Base-by-base conservation (phyloP, 2,888 invertebrate genomes). In the Scaptomyza reducta region DNA sequence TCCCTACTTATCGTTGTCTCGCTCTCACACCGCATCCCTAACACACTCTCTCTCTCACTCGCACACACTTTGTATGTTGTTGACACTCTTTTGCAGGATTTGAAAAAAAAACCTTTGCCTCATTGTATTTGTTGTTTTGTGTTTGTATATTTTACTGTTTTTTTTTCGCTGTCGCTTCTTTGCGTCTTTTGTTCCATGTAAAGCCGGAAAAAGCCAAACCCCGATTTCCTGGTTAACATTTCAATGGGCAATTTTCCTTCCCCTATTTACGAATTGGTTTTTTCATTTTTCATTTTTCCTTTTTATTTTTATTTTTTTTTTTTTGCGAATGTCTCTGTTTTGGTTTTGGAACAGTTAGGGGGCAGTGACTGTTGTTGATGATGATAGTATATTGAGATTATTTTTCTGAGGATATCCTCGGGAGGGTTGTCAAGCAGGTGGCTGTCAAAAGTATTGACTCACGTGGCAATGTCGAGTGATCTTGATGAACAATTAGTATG, bases 151-250 rank as follows among this genome's bases (percentile, higher is more conserved):
- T 65, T 72, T 61, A 75, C 70, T 78, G 57, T 68, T 18, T 75
- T 57, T 76, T 54, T 61, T 60, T 46, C 22, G 50, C 70, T 54
- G 72, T 67, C 71, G 76, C 74, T 78, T 79, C 70, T 63, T 63
- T 65, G 49, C 55, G 57, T 54, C 81, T 67, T 70, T 82, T 82
- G 85, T 82, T 82, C 74, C 46, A 63, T 68, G 71, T 75, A 85
- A 88, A 89, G 85, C 89, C 89, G 89, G 89, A 89, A 89, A 81
- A 85, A 88, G 87, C 81, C 89, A 87, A 88, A 88, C 80, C 89
- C 80, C 80, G 84, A 86, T 84, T 84, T 84, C 86, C 84, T 80
- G 84, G 84, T 84, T 84, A 86, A 86, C 84, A 84, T 84, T 84
- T 84, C 84, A 86, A 86, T 84, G 84, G 86, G 84, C 83, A 84